A percentile compares a stretch with the other conserved stretches of the same genome.
Evolutionary conservation across 2,797 vertebrate genomes (phyloP).

Genomic region (Setipinna tenuifilis): DNA sequence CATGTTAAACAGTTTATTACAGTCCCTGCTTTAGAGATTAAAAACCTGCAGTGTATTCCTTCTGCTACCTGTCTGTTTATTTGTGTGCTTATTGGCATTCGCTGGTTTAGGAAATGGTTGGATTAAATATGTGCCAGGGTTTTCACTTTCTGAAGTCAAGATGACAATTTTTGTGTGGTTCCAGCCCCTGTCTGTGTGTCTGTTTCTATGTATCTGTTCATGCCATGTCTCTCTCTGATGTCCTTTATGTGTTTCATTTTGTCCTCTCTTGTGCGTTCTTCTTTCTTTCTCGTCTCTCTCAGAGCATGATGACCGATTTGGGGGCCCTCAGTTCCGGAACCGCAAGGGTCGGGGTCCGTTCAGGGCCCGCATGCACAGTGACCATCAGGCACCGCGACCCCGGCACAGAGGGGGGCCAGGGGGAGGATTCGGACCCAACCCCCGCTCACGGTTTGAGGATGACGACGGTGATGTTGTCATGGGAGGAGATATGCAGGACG

Average conservation of each 20-base stretch:
- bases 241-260: not conserved
- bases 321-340: conserved; percentile 73
- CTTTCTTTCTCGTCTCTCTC: not conserved
- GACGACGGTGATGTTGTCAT: conserved; percentile 81
- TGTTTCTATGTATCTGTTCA: too few species aligned
- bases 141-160: too few species aligned
- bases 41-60: too few species aligned
- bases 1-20: too few species aligned
- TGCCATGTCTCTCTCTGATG: not conserved
- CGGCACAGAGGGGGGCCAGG: conserved; percentile 69
- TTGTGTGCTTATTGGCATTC: too few species aligned
- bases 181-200: too few species aligned
- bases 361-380: conserved; percentile 74
- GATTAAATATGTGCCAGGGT: too few species aligned
- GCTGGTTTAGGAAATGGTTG: too few species aligned
- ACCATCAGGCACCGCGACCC: conserved; percentile 69
- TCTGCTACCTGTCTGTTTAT: too few species aligned
- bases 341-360: conserved; percentile 80
- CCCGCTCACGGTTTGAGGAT: conserved; percentile 73
- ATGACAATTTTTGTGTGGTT: too few species aligned
- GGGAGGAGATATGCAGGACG: conserved; percentile 78
- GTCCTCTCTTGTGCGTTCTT: too few species aligned
- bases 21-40: too few species aligned
- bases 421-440: conserved; percentile 66
- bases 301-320: conserved; percentile 86